Base-by-base conservation (phyloP, 2,888 invertebrate species). In the Belgica antarctica region DNA sequence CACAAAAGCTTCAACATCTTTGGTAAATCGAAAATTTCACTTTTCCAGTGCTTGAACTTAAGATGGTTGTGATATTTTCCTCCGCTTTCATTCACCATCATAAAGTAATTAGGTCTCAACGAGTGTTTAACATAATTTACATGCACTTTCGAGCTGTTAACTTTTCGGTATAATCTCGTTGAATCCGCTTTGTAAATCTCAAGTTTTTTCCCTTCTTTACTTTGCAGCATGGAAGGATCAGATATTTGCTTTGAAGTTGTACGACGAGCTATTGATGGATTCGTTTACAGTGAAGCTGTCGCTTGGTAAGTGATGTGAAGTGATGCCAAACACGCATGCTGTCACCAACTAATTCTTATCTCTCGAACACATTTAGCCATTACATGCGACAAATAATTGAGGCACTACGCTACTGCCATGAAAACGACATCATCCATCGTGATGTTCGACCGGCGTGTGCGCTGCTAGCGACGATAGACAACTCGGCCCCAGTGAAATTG, bases 281-380 rank as follows among this genome's bases (percentile, higher is more conserved):
- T 99, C 82, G 96, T 96, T 72, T 99, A 99, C 83, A 99, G 98
- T 77, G 99, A 99, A 84, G 96, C 97, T 52, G 99, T 99, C 70
- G 96, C 96, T 73, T 97, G 96, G 96, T 96, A 83, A 84, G 22
- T 41, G n/a, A n/a, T n/a, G n/a, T 12, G 83, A 78, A 72, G 70
- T 71, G 31, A 61, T 47, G 47, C n/a, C 4, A 31, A 31, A 28
- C 27, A 62, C 34, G 27, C 36, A n/a, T n/a, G n/a, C n/a, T n/a
- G n/a, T n/a, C n/a, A n/a, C n/a, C n/a, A n/a, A 41, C 2, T n/a
- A 41, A 41, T n/a, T 10, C 15, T 41, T 10, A 41, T 36, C 31
- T 28, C 25, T 34, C 59, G 34, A 34, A n/a, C n/a, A n/a, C 15
- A 52, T 61, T 41, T 28, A 96, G 96, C 80, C 98, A 99, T 83